Evolutionary conservation across 1,140 invertebrate species (phyloP), one percentile per base, ranked within the genome.

Genomic region (Homarus americanus): DNA sequence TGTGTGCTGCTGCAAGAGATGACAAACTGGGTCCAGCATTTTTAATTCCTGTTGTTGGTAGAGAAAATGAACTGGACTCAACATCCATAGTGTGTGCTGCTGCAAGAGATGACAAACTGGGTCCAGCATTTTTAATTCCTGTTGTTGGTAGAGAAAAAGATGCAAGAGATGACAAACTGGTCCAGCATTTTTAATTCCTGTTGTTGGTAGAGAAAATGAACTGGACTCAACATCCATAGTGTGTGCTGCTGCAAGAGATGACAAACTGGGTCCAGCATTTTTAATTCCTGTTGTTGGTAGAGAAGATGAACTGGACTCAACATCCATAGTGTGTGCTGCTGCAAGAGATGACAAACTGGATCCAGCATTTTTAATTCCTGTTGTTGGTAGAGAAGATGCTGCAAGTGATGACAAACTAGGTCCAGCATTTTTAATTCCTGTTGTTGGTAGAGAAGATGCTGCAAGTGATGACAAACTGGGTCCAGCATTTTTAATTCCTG

Each of bases 341-440:
- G 78, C 41, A 80, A 80, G 41, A 15, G 78, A 17, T 80, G 78
- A 80, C 15, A 80, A 49, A 80, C 17, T 80, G 28, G 78, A 36
- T 7, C 28, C 36, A 76, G 73, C 38, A 17, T 32, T 38, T 15
- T n/a, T n/a, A n/a, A n/a, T n/a, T 76, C 40, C 40, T 15, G 0
- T 20, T 76, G 73, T 76, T n/a, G n/a, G n/a, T n/a, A n/a, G n/a
- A n/a, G n/a, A n/a, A n/a, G 73, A 2, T 40, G 73, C 20, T 76
- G 73, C 73, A 76, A 76, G 73, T 40, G 73, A 24, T 7, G 73
- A 76, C n/a, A 32, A 69, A 32, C 17, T 69, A 12, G 63, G 63
- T 7, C 63, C 63, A 69, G 28, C 28, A 28, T 24, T 69, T 24
- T n/a, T n/a, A n/a, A n/a, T n/a, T 69, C n/a, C 28, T 9, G 3